Percentiles rank a stretch among this genome's conserved stretches.
phyloP scores from a whole-genome alignment of 1,140 invertebrate genomes.

The Drosophila parvula region DNA sequence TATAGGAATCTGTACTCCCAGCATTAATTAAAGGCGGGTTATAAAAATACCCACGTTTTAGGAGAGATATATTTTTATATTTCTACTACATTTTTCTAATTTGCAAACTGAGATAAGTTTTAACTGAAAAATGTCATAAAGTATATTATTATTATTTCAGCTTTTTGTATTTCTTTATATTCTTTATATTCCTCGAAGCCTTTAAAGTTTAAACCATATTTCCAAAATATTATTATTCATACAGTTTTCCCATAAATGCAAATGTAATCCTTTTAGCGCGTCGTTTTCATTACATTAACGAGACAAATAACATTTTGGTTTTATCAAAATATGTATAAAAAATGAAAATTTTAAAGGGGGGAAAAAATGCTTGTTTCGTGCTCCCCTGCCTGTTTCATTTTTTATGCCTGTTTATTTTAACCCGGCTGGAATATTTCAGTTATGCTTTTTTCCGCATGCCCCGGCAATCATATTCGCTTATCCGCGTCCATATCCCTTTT shows the following conservation, averaged over 20 bases:
- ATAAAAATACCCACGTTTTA: neutral
- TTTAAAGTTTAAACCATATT: neutral
- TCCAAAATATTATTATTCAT: neutral
- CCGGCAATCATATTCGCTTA: conserved; percentile 38
- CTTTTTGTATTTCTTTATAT: neutral
- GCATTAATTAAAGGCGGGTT: neutral
- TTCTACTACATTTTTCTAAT: conserved; percentile 6
- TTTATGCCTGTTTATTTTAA: conserved; percentile 54
- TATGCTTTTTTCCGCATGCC: conserved; percentile 43
- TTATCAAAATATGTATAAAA: conserved; percentile 42
- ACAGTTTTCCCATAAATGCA: conserved; percentile 34
- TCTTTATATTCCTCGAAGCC: neutral
- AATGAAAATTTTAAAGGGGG: conserved; percentile 38
- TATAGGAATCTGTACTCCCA: conserved; percentile 12
- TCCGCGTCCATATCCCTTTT: conserved; percentile 44
- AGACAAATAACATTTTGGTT: conserved; percentile 57
- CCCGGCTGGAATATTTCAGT: conserved; percentile 44
- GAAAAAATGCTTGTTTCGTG: conserved; percentile 35
- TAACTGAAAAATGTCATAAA: neutral
- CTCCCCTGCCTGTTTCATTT: conserved; percentile 24
- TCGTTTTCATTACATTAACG: conserved; percentile 78
- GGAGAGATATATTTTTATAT: neutral
- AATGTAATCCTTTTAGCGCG: conserved; percentile 77
- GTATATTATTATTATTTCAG: too few species aligned
- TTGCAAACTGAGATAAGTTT: neutral